A percentile compares a stretch with the other conserved stretches of the same genome.
Conservation (phyloP, 2,888 invertebrate genomes). For the Bruchidius siliquastri region DNA sequence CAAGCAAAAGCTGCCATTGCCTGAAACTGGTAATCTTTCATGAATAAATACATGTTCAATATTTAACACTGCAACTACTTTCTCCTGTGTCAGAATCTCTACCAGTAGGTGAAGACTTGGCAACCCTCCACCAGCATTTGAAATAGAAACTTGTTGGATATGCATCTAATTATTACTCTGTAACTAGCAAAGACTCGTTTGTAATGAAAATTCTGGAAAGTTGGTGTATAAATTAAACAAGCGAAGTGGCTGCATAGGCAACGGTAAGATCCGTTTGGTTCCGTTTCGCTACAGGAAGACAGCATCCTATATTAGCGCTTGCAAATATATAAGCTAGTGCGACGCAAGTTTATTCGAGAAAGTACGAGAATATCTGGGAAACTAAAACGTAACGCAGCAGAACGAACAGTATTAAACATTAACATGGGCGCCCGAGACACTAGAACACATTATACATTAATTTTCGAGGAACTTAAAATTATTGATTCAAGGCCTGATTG, state of each 20-base stretch:
- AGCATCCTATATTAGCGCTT: background rate
- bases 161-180: background rate
- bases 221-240: background rate
- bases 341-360: background rate
- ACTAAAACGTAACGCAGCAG: background rate
- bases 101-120: too few species aligned
- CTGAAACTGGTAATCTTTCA: too few species aligned
- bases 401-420: background rate
- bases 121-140: background rate
- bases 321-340: background rate
- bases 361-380: background rate
- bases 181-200: background rate
- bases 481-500: background rate
- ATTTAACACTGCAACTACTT: too few species aligned
- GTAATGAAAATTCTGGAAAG: background rate
- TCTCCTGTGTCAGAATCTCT: too few species aligned
- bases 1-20: too few species aligned
- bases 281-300: background rate
- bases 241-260: background rate
- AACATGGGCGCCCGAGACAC: background rate
- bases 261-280: background rate
- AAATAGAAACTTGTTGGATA: background rate
- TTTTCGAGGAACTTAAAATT: background rate
- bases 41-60: too few species aligned
- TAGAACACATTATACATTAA: background rate